Conservation (phyloP, 2,113 vertebrate genomes). For the Catharus fuscescens region DNA sequence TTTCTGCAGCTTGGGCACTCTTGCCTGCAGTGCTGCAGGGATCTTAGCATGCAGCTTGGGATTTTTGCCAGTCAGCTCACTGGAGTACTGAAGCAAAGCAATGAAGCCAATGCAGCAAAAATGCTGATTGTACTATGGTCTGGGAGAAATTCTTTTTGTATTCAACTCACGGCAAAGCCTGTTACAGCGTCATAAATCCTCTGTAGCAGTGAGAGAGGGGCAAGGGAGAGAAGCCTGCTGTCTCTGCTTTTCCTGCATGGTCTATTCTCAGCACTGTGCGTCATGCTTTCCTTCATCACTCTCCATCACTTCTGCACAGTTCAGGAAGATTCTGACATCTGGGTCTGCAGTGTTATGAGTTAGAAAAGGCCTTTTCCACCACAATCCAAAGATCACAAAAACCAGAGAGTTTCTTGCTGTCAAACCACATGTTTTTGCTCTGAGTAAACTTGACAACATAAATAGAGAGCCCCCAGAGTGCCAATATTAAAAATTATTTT, state of each 20-base stretch:
- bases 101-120: constrained; percentile 47
- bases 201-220: neutral
- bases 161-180: neutral
- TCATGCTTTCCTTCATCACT: neutral
- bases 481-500: neutral
- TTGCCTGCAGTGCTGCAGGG: neutral
- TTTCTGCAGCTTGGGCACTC: neutral
- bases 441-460: neutral
- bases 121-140: neutral
- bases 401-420: neutral
- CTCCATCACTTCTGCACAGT: neutral
- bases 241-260: neutral
- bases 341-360: neutral
- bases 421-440: neutral
- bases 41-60: neutral
- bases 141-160: neutral
- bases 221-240: neutral
- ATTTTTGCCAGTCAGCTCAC: neutral
- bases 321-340: neutral
- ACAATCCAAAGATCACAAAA: neutral
- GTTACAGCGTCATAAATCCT: neutral
- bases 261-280: neutral
- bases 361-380: neutral
- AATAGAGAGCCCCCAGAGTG: neutral
- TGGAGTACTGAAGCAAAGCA: neutral